Percentiles rank a stretch among this genome's conserved stretches.
phyloP scores from a whole-genome alignment of 2,113 vertebrate species.

The Setophaga petechia region DNA sequence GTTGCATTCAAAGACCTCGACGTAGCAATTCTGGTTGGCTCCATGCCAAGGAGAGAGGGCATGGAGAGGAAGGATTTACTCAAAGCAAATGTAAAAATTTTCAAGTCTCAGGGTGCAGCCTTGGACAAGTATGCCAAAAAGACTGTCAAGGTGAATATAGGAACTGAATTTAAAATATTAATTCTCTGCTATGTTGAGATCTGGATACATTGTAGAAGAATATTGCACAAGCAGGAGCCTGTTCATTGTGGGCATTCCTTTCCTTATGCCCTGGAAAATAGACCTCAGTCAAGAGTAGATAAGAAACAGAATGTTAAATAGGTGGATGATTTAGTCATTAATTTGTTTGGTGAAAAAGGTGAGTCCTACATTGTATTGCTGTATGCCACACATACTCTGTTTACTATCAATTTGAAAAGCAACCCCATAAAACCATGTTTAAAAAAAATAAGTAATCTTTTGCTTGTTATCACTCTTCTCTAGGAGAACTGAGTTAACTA shows the following conservation, averaged over 20 bases:
- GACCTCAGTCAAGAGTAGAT: background rate
- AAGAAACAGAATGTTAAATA: background rate
- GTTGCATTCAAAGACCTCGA: slow-evolving; percentile 95
- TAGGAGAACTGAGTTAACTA: background rate
- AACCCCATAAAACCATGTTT: background rate
- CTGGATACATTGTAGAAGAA: background rate
- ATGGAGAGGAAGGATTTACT: slow-evolving; percentile 99
- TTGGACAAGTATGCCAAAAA: slow-evolving; percentile 96
- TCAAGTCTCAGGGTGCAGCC: slow-evolving; percentile 92
- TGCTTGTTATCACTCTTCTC: background rate
- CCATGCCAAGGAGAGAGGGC: slow-evolving; percentile 96
- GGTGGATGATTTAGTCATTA: background rate
- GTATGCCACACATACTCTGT: background rate
- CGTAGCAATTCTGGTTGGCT: slow-evolving; percentile 91
- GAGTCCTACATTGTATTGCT: background rate
- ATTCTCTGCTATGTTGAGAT: background rate
- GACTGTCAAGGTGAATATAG: slow-evolving; percentile 88
- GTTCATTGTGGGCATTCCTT: background rate
- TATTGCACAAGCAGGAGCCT: background rate
- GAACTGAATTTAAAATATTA: background rate
- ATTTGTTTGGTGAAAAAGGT: background rate
- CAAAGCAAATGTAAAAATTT: slow-evolving; percentile 96
- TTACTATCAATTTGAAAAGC: background rate
- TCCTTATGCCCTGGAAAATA: background rate
- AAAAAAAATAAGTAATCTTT: background rate